Conservation (phyloP, 2,888 invertebrate genomes). For the Dione vanillae region DNA sequence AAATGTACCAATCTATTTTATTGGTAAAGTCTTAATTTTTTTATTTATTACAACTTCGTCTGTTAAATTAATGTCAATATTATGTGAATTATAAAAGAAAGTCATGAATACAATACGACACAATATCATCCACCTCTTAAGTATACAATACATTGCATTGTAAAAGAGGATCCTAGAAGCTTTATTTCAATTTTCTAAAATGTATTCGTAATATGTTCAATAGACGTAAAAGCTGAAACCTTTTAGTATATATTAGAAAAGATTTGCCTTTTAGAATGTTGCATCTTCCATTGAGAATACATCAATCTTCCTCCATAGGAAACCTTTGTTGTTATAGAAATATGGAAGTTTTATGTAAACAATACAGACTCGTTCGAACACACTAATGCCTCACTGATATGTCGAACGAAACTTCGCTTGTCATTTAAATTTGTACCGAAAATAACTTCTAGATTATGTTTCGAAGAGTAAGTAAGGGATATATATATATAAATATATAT, state of each 20-base stretch:
- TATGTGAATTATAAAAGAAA: too few species aligned
- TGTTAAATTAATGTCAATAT: too few species aligned
- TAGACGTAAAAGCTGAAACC: slow-evolving; percentile 22
- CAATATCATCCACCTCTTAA: not conserved
- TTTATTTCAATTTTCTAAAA: slow-evolving; percentile 14
- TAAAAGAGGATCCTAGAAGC: not conserved
- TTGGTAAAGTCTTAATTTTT: too few species aligned
- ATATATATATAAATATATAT: too few species aligned
- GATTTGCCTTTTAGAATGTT: slow-evolving; percentile 18
- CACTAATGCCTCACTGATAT: too few species aligned
- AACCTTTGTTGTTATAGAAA: not conserved
- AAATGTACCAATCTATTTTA: too few species aligned
- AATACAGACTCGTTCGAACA: not conserved
- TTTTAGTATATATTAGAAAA: slow-evolving; percentile 15
- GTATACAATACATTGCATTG: too few species aligned
- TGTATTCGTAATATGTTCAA: slow-evolving; percentile 7
- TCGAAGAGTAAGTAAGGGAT: too few species aligned
- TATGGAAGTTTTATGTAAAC: not conserved
- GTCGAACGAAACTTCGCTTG: too few species aligned
- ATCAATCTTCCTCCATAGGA: slow-evolving; percentile 4
- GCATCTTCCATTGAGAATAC: not conserved
- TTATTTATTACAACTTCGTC: too few species aligned
- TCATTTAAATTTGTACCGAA: too few species aligned
- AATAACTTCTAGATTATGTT: too few species aligned
- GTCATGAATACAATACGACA: not conserved